These are phyloP conservation scores for Melolontha melolontha DNA, from an alignment of 2,888 invertebrate genomes.

Conservation along the genomic window DNA sequence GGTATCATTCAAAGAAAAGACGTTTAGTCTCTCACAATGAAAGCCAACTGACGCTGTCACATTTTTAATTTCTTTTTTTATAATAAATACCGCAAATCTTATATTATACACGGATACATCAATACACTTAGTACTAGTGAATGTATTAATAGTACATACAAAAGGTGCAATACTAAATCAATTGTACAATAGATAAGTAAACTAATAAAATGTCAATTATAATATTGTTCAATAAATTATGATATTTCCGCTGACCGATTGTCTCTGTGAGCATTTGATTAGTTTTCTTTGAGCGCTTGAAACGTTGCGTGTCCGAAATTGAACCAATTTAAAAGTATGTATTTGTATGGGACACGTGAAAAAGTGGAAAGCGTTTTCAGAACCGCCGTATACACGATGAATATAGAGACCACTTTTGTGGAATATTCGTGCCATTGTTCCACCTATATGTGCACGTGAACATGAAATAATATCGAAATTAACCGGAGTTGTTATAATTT, in stretches of 20 bases:
- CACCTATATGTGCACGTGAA: slow-evolving; percentile 29
- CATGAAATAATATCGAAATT: slow-evolving; percentile 40
- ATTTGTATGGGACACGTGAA: slow-evolving; percentile 48
- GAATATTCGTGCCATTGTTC: slow-evolving; percentile 27
- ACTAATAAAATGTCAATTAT: too few species aligned
- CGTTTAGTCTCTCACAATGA: too few species aligned
- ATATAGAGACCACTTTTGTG: slow-evolving; percentile 18
- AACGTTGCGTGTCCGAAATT: slow-evolving; percentile 52
- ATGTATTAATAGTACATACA: too few species aligned
- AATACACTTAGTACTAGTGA: too few species aligned
- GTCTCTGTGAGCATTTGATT: slow-evolving; percentile 34
- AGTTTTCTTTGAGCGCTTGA: slow-evolving; percentile 43
- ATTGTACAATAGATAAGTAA: too few species aligned
- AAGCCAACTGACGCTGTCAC: too few species aligned
- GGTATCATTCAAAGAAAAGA: too few species aligned
- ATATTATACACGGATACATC: too few species aligned
- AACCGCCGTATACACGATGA: not conserved
- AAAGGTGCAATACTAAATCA: too few species aligned
- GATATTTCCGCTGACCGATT: slow-evolving; percentile 20
- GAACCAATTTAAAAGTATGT: slow-evolving; percentile 51
- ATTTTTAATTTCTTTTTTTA: too few species aligned
- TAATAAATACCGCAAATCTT: too few species aligned
- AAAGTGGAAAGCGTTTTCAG: slow-evolving; percentile 38
- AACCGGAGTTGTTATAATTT: slow-evolving; percentile 35
- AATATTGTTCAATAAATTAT: slow-evolving; percentile 5